Percentiles rank a stretch among this genome's conserved stretches.
Conservation (phyloP, 1,140 invertebrate genomes). For the Trinorchestia longiramus region DNA sequence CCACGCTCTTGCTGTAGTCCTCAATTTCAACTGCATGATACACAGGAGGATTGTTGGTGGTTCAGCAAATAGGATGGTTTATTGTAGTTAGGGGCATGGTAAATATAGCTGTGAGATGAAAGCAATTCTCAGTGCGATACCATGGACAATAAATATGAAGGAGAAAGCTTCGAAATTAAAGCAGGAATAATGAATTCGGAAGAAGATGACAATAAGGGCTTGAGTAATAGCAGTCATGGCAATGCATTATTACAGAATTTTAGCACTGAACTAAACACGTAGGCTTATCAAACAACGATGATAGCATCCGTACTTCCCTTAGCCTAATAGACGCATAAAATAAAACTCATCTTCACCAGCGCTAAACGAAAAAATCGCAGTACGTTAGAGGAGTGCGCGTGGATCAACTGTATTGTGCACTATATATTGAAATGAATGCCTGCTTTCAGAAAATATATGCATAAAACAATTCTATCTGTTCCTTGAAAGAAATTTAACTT, state of each 20-base stretch:
- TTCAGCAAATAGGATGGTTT: too few relatives aligned
- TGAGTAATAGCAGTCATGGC: not conserved
- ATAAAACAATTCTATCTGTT: too few relatives aligned
- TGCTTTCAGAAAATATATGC: too few relatives aligned
- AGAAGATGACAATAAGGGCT: too few relatives aligned
- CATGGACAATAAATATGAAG: too few relatives aligned
- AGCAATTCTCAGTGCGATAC: too few relatives aligned
- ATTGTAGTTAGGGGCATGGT: too few relatives aligned
- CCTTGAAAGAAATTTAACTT: too few relatives aligned
- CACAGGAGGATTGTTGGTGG: too few relatives aligned
- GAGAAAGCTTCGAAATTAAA: too few relatives aligned
- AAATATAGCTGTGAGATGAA: too few relatives aligned
- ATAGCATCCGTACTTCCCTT: not conserved
- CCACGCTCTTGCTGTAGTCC: conserved; percentile 65
- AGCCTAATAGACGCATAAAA: not conserved
- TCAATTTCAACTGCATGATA: conserved; percentile 65
- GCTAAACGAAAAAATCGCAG: not conserved
- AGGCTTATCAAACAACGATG: not conserved
- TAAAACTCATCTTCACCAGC: not conserved
- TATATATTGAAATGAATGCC: not conserved
- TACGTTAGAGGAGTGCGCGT: not conserved
- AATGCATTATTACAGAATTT: not conserved
- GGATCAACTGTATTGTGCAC: not conserved
- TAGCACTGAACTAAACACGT: not conserved
- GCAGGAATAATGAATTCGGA: too few relatives aligned